A percentile compares a stretch with the other conserved stretches of the same genome.
Conservation (phyloP, 2,797 vertebrate genomes). For the Zalophus californianus region DNA sequence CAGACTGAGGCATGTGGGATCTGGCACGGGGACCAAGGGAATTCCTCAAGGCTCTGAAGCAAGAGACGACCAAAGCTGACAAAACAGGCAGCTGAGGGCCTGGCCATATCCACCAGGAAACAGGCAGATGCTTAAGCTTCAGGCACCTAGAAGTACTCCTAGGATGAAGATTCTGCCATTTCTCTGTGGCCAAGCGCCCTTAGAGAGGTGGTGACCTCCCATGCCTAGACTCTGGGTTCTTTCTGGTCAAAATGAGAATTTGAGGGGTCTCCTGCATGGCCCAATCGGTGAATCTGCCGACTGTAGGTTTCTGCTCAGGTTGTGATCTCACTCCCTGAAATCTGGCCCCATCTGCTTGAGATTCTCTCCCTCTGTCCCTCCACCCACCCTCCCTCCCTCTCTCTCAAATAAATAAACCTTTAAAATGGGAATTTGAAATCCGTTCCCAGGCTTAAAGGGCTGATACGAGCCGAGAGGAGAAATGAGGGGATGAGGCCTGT, state of each 20-base stretch:
- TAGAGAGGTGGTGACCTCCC: not conserved
- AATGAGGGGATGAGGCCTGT: not conserved
- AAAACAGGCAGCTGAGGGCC: not conserved
- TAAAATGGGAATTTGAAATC: not conserved
- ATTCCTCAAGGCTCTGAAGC: not conserved
- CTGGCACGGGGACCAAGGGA: not conserved
- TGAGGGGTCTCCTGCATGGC: not conserved
- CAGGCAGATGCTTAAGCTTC: not conserved
- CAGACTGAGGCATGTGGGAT: not conserved
- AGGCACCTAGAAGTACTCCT: no score
- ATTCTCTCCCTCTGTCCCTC: not conserved
- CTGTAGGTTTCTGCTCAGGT: not conserved
- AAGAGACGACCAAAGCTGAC: not conserved
- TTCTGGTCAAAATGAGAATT: not conserved
- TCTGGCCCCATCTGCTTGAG: not conserved
- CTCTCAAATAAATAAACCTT: not conserved
- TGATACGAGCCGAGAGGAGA: not conserved
- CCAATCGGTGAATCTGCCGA: not conserved
- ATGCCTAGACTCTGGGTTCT: not conserved
- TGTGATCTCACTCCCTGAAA: not conserved
- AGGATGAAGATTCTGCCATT: slow-evolving; percentile 1
- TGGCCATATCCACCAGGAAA: not conserved
- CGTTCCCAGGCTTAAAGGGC: not conserved
- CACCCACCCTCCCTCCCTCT: not conserved
- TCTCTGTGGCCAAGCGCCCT: not conserved